Evolutionary conservation across 2,113 vertebrate genomes (phyloP), one percentile per base, ranked within the genome.

Genomic region (Gasterosteus nipponicus): DNA sequence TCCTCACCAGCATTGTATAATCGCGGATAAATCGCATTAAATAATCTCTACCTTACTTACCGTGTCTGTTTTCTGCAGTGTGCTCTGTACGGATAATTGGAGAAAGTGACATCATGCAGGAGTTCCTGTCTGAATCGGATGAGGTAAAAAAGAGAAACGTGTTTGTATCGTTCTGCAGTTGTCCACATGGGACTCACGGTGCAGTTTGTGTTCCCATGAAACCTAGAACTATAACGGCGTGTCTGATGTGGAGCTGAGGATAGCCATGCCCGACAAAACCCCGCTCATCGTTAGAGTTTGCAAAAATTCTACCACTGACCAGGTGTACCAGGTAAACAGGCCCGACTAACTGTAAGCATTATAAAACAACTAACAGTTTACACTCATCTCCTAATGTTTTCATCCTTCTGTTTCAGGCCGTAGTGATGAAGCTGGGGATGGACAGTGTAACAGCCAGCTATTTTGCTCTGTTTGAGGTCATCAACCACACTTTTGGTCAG

Each of bases 31-130:
- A 58, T 29, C 10, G 29, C 15, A 63, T 31, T 26, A 19, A 41
- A 14, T 49, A 9, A 0, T 2, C 1, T 59, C 2, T 0, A 10
- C 47, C 5, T 15, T 9, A 61, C 58, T 12, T 19, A 14, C 6
- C 71, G n/a, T 47, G 12, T 68, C 22, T 73, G 56, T 61, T 15
- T 2, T 70, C n/a, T 65, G 0, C 92, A 99, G 98, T 98, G 12
- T 99, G 97, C 70, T 99, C 97, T 1, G 97, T 99, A 54, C 95
- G 97, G 7, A 95, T 98, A 59, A 97, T 99, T 16, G 97, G 97
- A 19, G 98, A 99, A 92, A 99, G 98, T 19, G 98, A 99, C 87
- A 95, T 99, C 91, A 97, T 99, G 97, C 98, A 99, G 80, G 98
- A 98, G 69, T 99, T 99, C 91, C 91, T 99, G 12, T 99, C 97